phyloP scores from a whole-genome alignment of 1,140 invertebrate species.

The Dermatophagoides farinae region DNA sequence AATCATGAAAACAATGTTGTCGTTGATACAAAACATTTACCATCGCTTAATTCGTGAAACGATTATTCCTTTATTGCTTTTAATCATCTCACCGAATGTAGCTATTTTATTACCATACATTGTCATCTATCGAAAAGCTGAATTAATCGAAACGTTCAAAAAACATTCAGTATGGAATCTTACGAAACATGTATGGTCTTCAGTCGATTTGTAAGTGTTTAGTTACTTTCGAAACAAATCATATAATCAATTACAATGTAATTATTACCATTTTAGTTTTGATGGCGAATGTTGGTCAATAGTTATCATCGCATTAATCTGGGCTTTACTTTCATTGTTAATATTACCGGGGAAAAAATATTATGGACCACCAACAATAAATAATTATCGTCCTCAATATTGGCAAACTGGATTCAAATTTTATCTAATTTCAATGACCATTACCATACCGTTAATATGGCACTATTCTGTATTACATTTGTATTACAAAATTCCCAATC shows the following conservation, averaged over 20 bases:
- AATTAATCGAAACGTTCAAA: background rate
- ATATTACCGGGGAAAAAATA: conserved; percentile 6
- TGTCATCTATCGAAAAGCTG: conserved; percentile 2
- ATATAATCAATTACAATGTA: background rate
- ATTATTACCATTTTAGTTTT: background rate
- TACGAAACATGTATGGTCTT: background rate
- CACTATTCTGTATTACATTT: conserved; percentile 8
- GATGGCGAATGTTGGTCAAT: conserved; percentile 5
- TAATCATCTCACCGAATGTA: conserved; percentile 1
- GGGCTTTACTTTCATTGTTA: conserved; percentile 9
- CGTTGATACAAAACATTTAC: background rate
- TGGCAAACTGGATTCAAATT: conserved; percentile 8
- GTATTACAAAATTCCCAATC: conserved; percentile 10
- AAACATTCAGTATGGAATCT: background rate
- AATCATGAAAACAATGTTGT: too few species aligned
- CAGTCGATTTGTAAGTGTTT: conserved; percentile 3
- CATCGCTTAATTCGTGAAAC: conserved; percentile 6
- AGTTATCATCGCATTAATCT: background rate
- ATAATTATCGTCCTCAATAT: conserved; percentile 10
- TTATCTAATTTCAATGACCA: conserved; percentile 9
- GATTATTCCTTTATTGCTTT: background rate
- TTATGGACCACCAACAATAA: conserved; percentile 10
- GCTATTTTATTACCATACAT: conserved; percentile 10
- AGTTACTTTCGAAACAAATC: background rate
- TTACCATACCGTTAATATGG: conserved; percentile 1